phyloP scores from a whole-genome alignment of 2,888 invertebrate genomes.

The Macrosoma leucophasiata region DNA sequence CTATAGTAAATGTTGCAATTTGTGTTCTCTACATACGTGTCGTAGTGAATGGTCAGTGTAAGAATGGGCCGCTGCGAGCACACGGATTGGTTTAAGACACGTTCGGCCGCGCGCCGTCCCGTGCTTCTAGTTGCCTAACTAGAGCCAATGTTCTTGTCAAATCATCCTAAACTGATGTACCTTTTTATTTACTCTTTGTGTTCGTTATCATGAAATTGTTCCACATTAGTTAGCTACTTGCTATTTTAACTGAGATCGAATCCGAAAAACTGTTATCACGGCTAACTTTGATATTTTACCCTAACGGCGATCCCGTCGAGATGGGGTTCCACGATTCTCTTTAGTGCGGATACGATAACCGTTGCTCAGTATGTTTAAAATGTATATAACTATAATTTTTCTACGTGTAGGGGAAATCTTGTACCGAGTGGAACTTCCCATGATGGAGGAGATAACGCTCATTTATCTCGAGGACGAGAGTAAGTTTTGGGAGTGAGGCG shows the following conservation, averaged over 20 bases:
- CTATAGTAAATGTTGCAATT: constrained; percentile 45
- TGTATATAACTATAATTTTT: constrained; percentile 75
- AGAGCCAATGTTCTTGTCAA: constrained; percentile 40
- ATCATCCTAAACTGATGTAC: constrained; percentile 35
- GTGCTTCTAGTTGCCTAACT: constrained; percentile 74
- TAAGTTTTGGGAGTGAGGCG: constrained; percentile 79
- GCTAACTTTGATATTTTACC: no score
- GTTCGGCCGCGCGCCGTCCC: constrained; percentile 53
- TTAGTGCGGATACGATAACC: no score
- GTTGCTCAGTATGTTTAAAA: constrained; percentile 58
- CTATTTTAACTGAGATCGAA: no score
- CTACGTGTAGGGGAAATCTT: constrained; percentile 88
- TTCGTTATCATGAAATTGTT: no score
- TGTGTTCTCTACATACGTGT: constrained; percentile 38
- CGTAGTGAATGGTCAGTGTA: constrained; percentile 32
- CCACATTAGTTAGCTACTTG: no score
- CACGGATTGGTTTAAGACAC: constrained; percentile 51
- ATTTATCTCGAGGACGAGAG: constrained; percentile 94
- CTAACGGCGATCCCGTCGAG: no score
- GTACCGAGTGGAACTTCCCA: constrained; percentile 94
- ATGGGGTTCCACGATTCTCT: no score
- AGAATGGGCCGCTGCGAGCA: constrained; percentile 52
- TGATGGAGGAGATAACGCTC: constrained; percentile 95
- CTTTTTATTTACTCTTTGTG: constrained; percentile 21
- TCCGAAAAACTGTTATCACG: no score